Conservation (phyloP, 2,113 vertebrate genomes). For the Ammospiza nelsoni region DNA sequence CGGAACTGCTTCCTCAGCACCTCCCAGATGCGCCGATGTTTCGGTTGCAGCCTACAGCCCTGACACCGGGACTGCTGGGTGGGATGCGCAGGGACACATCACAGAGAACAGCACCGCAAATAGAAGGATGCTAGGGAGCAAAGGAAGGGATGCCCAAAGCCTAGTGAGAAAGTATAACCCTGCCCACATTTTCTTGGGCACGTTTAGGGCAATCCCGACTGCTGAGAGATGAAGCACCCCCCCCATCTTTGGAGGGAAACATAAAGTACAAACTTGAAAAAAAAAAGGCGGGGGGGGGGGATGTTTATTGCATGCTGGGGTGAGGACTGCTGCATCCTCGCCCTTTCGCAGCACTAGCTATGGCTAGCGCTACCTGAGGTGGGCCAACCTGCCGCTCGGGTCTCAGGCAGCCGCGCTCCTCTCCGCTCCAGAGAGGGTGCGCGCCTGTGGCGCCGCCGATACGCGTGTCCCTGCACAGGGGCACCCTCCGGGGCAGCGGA, state of each 20-base stretch:
- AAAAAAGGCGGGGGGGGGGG: accelerated
- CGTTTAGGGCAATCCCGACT: not conserved
- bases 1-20: not conserved
- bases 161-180: not conserved
- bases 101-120: not conserved
- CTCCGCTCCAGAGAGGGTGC: not conserved
- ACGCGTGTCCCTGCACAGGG: not conserved
- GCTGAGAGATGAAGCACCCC: not conserved
- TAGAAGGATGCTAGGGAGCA: not conserved
- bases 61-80: not conserved
- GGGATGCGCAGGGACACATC: not conserved
- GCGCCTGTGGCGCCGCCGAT: not conserved
- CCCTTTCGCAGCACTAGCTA: not conserved
- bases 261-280: not conserved
- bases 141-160: not conserved
- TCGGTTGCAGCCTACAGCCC: not conserved
- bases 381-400: not conserved
- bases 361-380: not conserved
- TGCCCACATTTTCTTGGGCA: not conserved
- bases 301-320: not conserved
- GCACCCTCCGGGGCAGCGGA: not conserved
- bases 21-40: not conserved
- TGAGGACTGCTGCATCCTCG: not conserved
- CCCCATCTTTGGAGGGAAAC: not conserved
- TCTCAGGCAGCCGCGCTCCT: not conserved